Conservation (phyloP, 2,113 vertebrate genomes). For the Harpagus bidentatus region DNA sequence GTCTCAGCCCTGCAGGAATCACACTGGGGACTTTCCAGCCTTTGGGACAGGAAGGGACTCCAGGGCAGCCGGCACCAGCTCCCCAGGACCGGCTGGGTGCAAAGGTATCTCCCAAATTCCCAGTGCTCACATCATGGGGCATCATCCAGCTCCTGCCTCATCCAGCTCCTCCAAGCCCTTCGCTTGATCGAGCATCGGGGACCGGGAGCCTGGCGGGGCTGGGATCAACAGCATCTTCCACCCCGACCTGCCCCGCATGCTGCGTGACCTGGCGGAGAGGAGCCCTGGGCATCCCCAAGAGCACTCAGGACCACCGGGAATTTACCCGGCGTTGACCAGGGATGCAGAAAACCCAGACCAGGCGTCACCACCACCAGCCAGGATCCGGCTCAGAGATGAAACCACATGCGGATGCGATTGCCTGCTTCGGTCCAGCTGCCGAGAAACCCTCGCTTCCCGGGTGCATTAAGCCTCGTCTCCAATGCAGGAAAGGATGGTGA, state of each 20-base stretch:
- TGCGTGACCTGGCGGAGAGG: rapidly evolving
- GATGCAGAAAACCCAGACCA: neutral
- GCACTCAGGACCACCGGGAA: neutral
- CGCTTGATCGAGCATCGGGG: rapidly evolving
- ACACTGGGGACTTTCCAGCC: neutral
- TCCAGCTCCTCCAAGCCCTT: neutral
- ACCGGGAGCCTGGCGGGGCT: no score
- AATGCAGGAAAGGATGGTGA: neutral
- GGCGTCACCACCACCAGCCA: neutral
- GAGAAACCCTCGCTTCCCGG: neutral
- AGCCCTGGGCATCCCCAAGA: neutral
- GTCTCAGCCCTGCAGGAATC: neutral
- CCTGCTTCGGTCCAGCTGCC: neutral
- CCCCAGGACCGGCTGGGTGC: neutral
- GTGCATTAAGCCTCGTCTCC: neutral
- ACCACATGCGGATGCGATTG: neutral
- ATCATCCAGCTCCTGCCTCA: no score
- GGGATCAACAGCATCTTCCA: neutral
- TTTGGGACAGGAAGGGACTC: neutral
- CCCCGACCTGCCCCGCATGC: neutral
- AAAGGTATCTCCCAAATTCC: neutral
- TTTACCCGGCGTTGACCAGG: neutral
- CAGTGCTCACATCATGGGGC: rapidly evolving
- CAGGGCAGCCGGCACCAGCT: neutral
- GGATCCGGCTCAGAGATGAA: neutral